Conservation (phyloP, 37 sponge, comb jelly and placozoan species). For the Axinella damicornis region DNA sequence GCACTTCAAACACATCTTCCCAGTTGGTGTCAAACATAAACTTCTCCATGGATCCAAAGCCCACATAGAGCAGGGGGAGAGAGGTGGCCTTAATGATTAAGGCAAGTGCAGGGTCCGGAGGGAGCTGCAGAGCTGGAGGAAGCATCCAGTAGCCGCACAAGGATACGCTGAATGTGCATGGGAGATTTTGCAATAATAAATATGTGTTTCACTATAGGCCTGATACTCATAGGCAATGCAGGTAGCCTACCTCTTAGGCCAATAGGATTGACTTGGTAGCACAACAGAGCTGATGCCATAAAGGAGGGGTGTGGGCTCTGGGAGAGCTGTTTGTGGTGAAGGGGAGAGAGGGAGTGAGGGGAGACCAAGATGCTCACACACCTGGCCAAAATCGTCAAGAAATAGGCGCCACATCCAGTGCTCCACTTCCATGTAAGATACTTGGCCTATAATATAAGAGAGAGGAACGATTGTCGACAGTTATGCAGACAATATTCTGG, state of each 20-base stretch:
- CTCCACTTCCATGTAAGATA: conserved; percentile 60
- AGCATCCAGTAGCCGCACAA: conserved; percentile 56
- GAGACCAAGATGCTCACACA: conserved; percentile 37
- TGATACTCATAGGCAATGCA: neutral
- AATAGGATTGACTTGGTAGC: conserved; percentile 51
- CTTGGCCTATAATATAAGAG: neutral
- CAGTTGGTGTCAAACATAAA: conserved; percentile 37
- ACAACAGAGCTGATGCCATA: conserved; percentile 62
- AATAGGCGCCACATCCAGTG: conserved; percentile 85
- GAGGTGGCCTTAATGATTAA: neutral
- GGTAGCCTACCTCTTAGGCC: conserved; percentile 60
- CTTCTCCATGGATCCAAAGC: conserved; percentile 76
- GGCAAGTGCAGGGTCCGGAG: neutral
- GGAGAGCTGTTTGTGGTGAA: conserved; percentile 10
- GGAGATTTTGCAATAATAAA: no score
- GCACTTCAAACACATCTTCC: conserved; percentile 4
- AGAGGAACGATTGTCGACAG: no score
- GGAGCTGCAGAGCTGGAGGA: neutral
- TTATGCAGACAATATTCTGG: no score
- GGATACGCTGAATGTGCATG: conserved; percentile 31
- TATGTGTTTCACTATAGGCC: no score
- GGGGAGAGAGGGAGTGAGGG: neutral
- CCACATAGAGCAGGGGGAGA: conserved; percentile 50
- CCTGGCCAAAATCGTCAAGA: conserved; percentile 57
- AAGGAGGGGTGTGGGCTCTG: conserved; percentile 60